phyloP scores from a whole-genome alignment of 2,113 vertebrate genomes.

The Aptenodytes forsteri region DNA sequence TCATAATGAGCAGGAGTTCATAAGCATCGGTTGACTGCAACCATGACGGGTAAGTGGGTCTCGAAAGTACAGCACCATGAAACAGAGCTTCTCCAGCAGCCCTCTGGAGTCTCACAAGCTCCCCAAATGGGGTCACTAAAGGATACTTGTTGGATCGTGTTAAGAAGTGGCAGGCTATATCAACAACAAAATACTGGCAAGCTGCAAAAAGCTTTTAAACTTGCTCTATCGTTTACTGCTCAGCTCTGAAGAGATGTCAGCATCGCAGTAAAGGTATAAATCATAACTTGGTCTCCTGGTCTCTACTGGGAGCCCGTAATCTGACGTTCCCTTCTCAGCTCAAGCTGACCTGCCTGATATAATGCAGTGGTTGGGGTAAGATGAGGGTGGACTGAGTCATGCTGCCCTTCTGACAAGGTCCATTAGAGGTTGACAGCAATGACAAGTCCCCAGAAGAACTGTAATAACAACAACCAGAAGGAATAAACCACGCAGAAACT shows the following conservation, averaged over 20 bases:
- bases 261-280: background rate
- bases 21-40: background rate
- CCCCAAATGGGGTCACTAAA: background rate
- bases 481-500: background rate
- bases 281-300: background rate
- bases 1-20: background rate
- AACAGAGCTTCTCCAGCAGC: background rate
- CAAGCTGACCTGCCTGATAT: background rate
- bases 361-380: background rate
- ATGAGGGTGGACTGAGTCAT: background rate
- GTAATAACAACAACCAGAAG: background rate
- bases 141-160: background rate
- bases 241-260: background rate
- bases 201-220: conserved; percentile 19
- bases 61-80: background rate
- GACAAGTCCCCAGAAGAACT: background rate
- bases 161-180: background rate
- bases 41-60: background rate
- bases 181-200: conserved; percentile 9
- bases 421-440: background rate
- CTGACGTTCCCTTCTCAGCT: background rate
- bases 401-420: background rate
- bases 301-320: background rate
- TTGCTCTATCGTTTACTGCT: background rate
- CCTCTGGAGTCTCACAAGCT: background rate